Base-by-base conservation (phyloP, 1,140 invertebrate species). In the Chelonus insularis region DNA sequence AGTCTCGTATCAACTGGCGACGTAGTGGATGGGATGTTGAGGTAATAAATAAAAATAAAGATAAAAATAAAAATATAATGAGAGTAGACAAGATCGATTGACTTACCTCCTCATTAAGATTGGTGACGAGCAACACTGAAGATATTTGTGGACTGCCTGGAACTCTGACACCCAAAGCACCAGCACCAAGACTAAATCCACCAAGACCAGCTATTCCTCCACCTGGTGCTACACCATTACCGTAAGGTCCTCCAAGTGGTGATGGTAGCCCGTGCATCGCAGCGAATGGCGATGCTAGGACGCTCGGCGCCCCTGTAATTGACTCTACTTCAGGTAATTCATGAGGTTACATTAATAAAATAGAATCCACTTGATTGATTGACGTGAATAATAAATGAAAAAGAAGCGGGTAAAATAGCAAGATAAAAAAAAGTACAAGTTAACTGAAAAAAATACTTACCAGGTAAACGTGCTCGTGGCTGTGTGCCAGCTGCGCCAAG, bases 41-140 rank as follows among this genome's bases (percentile, higher is more conserved):
- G 23, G 11, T 14, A 3, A 21, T n/a, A n/a, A 1, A 14, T 39
- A 39, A 55, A 21, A 39, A 39, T 16, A 21, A 23, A 16, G 25
- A 39, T 21, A 29, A 39, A 55, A 55, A 39, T 23, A 7, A 25
- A 39, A 16, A 12, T 12, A 23, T 2, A 7, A 43, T 21, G 4
- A 12, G 9, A 39, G 18, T 55, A 29, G 14, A 11, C 4, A 37
- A 39, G 11, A 52, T 34, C 12, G 23, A 32, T 34, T 47, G 69
- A 84, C 84, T 84, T 83, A 95, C 93, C 91, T 95, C 93, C 82
- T 95, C 93, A 80, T 95, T 95, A 60, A 95, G 85, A 81, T 95
- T 95, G 79, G 90, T 92, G 69, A 95, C 92, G 36, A 95, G 88
- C 36, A 95, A 83, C 1, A 95, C 93, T 57, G 91, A 94, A 23